phyloP scores from a whole-genome alignment of 2,888 invertebrate genomes.

The Plusia festucae region DNA sequence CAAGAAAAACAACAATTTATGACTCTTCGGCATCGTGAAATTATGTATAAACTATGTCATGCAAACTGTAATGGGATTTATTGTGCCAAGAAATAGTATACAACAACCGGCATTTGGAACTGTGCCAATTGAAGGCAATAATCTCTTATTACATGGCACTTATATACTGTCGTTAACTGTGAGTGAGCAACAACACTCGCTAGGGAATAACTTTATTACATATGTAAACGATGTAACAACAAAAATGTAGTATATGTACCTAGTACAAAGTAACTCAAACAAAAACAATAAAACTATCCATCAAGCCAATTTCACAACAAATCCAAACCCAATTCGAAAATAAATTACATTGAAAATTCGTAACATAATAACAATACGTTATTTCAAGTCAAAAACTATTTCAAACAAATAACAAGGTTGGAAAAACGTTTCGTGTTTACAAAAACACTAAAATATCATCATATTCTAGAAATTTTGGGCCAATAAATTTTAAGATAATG shows the following conservation, averaged over 20 bases:
- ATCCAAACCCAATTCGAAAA: slow-evolving; percentile 38
- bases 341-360: slow-evolving; percentile 40
- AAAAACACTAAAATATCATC: no score
- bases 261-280: neutral
- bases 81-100: neutral
- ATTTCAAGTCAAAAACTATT: slow-evolving; percentile 23
- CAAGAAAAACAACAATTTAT: neutral
- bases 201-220: neutral
- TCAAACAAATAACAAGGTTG: slow-evolving; percentile 29
- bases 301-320: slow-evolving; percentile 17
- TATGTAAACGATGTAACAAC: neutral
- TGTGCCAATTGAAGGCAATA: neutral
- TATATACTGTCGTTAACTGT: slow-evolving; percentile 1
- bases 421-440: slow-evolving; percentile 17
- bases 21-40: neutral
- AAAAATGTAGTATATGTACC: no score
- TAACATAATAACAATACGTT: slow-evolving; percentile 28
- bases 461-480: no score
- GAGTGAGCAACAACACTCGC: neutral
- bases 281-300: slow-evolving; percentile 30
- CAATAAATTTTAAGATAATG: no score
- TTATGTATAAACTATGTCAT: neutral
- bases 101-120: neutral
- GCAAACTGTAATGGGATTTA: neutral
- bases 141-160: slow-evolving; percentile 1